Conservation (phyloP, 2,113 vertebrate species). For the Pavo muticus region DNA sequence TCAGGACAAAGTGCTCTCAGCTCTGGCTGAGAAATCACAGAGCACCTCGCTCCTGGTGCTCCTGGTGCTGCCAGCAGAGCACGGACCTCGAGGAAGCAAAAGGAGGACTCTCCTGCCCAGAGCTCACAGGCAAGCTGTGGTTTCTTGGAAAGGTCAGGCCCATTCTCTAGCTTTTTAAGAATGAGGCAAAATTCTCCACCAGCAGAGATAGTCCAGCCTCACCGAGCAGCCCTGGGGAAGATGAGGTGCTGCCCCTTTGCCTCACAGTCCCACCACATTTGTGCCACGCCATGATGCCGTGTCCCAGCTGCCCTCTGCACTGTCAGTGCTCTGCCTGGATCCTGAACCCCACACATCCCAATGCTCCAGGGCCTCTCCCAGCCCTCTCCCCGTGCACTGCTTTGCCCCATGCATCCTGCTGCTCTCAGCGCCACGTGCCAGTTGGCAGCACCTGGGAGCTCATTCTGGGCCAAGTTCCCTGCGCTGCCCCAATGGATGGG, state of each 20-base stretch:
- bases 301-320: accelerated
- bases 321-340: accelerated
- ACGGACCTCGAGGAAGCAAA: accelerated
- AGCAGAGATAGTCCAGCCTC: neutral
- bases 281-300: accelerated
- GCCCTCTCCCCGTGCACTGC: neutral
- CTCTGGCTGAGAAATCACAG: neutral
- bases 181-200: neutral
- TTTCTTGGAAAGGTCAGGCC: neutral
- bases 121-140: accelerated
- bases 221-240: neutral
- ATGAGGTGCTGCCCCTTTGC: neutral
- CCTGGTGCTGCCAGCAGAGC: neutral
- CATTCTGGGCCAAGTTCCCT: neutral
- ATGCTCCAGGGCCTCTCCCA: accelerated
- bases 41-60: too few relatives aligned
- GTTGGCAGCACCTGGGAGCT: accelerated
- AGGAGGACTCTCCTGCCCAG: neutral
- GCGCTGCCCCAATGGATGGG: neutral
- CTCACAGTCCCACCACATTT: neutral
- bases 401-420: accelerated
- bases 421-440: accelerated
- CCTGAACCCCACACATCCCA: neutral
- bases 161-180: neutral
- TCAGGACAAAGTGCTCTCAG: neutral